These are phyloP conservation scores for Chymomyza procnemis DNA, from an alignment of 2,888 invertebrate species.

Conservation along the genomic window DNA sequence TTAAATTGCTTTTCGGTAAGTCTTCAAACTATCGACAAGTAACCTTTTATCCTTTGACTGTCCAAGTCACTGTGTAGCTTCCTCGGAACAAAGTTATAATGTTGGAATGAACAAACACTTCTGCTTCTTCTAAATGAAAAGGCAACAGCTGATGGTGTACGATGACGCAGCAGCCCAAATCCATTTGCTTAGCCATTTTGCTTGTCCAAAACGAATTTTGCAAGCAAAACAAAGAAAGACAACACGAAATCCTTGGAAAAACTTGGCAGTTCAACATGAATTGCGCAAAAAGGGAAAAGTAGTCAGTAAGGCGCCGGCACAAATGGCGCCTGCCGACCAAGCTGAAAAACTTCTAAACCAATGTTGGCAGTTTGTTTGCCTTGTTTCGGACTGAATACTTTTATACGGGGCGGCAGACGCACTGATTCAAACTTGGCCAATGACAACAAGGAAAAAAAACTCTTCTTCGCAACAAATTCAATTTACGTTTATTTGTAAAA, in stretches of 20 bases:
- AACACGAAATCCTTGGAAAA: background rate
- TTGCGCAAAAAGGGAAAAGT: constrained; percentile 20
- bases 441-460: constrained; percentile 10
- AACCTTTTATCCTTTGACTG: no score
- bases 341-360: constrained; percentile 1
- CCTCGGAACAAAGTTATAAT: no score
- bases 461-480: constrained; percentile 50
- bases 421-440: background rate
- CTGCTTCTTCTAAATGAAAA: background rate
- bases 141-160: constrained; percentile 15
- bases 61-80: no score
- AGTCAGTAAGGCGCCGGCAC: constrained; percentile 20
- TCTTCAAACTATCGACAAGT: no score
- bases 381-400: background rate
- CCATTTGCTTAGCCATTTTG: background rate
- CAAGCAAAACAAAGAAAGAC: constrained; percentile 56
- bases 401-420: constrained; percentile 8
- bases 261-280: constrained; percentile 24
- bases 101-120: background rate
- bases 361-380: background rate
- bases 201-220: constrained; percentile 40
- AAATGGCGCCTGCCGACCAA: constrained; percentile 23
- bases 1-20: no score
- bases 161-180: constrained; percentile 25
- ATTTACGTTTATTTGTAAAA: constrained; percentile 55